Evolutionary conservation across 1,140 invertebrate genomes (phyloP).

Genomic region (Zaprionus davidi): DNA sequence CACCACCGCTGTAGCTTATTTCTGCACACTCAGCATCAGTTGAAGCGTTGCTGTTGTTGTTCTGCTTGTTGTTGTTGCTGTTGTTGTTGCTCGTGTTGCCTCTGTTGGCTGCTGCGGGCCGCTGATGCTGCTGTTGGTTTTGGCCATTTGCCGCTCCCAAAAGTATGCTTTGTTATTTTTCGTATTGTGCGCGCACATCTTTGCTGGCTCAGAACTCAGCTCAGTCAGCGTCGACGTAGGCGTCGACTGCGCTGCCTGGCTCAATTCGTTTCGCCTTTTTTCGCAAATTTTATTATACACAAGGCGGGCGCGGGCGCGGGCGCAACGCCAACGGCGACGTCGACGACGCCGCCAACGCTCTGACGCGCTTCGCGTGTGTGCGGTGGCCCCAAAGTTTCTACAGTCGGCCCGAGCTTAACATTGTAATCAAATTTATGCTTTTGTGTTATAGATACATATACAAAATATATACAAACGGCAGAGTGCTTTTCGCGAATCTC

Average conservation of each 20-base stretch:
- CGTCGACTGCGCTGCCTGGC: constrained; percentile 28
- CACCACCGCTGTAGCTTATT: constrained; percentile 55
- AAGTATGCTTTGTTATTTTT: constrained; percentile 81
- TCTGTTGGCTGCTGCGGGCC: constrained; percentile 31
- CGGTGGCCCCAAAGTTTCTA: constrained; percentile 63
- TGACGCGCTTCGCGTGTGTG: constrained; percentile 52
- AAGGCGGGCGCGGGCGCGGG: constrained; percentile 44
- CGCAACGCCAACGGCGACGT: constrained; percentile 21
- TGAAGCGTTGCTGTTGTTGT: constrained; percentile 57
- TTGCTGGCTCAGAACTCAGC: constrained; percentile 46
- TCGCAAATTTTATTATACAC: constrained; percentile 79
- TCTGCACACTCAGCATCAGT: constrained; percentile 66
- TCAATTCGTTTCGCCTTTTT: constrained; percentile 65
- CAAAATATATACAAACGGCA: background rate
- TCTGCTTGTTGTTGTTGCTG: constrained; percentile 34
- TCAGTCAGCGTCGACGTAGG: constrained; percentile 33
- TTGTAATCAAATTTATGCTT: constrained; percentile 62
- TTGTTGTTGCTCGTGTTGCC: constrained; percentile 29
- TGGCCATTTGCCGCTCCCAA: constrained; percentile 80
- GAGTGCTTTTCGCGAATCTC: background rate
- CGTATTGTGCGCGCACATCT: constrained; percentile 80
- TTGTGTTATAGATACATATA: constrained; percentile 56
- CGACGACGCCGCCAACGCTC: constrained; percentile 57
- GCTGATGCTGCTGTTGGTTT: constrained; percentile 64
- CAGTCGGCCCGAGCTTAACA: constrained; percentile 71